phyloP scores from a whole-genome alignment of 2,113 vertebrate genomes.

The Dolichallabes microphthalmus region DNA sequence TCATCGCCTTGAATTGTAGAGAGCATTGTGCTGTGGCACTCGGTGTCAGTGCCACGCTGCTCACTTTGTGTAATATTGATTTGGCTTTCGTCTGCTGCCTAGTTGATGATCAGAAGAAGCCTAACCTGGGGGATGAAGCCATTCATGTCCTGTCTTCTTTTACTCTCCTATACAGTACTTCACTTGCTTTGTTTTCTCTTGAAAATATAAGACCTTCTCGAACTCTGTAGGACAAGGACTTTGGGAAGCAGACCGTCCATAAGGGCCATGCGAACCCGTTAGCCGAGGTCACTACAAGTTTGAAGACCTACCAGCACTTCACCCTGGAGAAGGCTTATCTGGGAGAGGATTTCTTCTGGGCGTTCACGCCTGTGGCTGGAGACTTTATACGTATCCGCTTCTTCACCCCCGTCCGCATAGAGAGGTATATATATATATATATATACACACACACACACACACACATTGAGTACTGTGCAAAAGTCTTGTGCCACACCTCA shows the following conservation, averaged over 20 bases:
- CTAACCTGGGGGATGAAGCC: slow-evolving; percentile 17
- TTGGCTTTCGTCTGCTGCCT: slow-evolving; percentile 16
- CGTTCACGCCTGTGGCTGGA: slow-evolving; percentile 90
- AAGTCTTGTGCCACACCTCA: no score
- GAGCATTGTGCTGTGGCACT: slow-evolving; percentile 6
- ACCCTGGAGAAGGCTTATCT: slow-evolving; percentile 97
- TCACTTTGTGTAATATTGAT: slow-evolving; percentile 35
- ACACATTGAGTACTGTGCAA: neutral
- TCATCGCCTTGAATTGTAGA: neutral
- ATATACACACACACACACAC: slow-evolving; percentile 16
- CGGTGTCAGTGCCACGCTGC: neutral
- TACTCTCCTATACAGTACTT: neutral
- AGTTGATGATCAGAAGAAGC: slow-evolving; percentile 30
- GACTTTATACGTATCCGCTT: slow-evolving; percentile 97
- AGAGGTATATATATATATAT: slow-evolving; percentile 73
- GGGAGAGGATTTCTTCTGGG: slow-evolving; percentile 98
- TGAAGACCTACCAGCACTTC: slow-evolving; percentile 99
- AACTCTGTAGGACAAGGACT: slow-evolving; percentile 88
- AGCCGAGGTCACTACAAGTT: slow-evolving; percentile 94
- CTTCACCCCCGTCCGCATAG: slow-evolving; percentile 91
- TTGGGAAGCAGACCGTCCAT: slow-evolving; percentile 89
- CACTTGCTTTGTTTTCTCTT: neutral
- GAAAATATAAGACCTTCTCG: neutral
- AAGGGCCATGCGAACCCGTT: slow-evolving; percentile 95
- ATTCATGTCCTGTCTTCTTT: neutral